These are phyloP conservation scores for Cephus rjabovi DNA, from an alignment of 2,888 invertebrate species.

Conservation along the genomic window DNA sequence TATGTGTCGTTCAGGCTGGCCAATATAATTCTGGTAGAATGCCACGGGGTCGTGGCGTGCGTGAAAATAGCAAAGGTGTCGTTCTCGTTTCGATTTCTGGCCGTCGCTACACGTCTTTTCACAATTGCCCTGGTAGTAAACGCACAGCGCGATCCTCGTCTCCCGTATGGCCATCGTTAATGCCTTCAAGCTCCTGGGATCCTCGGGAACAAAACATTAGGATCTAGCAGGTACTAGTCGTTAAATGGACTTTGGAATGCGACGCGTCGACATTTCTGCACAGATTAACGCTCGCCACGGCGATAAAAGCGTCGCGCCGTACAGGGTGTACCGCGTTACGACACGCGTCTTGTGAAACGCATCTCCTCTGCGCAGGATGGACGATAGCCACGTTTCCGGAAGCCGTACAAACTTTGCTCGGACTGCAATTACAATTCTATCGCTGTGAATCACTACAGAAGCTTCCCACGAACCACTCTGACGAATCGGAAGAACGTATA, in stretches of 20 bases:
- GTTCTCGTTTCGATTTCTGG: neutral
- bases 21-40: constrained; percentile 33
- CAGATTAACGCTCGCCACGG: neutral
- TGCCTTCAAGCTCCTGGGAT: neutral
- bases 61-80: neutral
- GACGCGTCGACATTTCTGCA: constrained; percentile 34
- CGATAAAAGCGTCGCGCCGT: neutral
- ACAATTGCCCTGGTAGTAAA: neutral
- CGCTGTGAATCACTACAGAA: neutral
- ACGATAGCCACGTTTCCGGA: neutral
- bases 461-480: neutral
- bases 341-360: constrained; percentile 14
- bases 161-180: neutral
- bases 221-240: constrained; percentile 17
- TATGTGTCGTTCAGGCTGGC: neutral
- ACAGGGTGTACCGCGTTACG: constrained; percentile 10
- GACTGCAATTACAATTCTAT: neutral
- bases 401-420: neutral
- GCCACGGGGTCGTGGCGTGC: constrained; percentile 27
- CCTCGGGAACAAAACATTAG: neutral
- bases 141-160: neutral
- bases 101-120: neutral
- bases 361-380: neutral
- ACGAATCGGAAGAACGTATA: neutral
- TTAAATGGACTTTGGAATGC: constrained; percentile 41